phyloP scores from a whole-genome alignment of 2,113 vertebrate species.

The Trematomus loennbergii region DNA sequence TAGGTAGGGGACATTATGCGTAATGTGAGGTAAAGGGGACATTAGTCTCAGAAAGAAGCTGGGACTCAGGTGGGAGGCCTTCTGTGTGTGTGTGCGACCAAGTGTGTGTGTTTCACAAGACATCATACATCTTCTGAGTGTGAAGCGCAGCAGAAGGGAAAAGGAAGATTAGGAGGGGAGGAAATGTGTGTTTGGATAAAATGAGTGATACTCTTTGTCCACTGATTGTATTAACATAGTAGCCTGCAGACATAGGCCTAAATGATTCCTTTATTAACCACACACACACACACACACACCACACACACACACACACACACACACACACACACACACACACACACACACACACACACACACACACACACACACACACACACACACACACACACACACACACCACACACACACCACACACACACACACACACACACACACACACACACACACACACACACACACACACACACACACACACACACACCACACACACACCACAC shows the following conservation, averaged over 20 bases:
- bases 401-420: conserved; percentile 10
- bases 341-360: conserved; percentile 3
- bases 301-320: conserved; percentile 3
- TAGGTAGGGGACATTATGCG: conserved; percentile 64
- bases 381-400: not conserved
- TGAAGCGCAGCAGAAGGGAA: not conserved
- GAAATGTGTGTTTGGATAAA: conserved; percentile 60
- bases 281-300: conserved; percentile 15
- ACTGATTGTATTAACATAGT: conserved; percentile 74
- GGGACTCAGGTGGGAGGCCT: conserved; percentile 73
- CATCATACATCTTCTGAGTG: conserved; percentile 46
- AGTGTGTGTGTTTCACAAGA: conserved; percentile 5
- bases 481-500: conserved; percentile 13
- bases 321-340: not conserved
- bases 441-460: conserved; percentile 29
- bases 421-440: conserved; percentile 20
- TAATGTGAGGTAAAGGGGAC: conserved; percentile 68
- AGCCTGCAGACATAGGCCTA: conserved; percentile 64
- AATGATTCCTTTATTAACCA: conserved; percentile 48
- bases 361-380: not conserved
- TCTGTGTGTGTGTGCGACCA: conserved; percentile 27
- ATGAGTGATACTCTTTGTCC: conserved; percentile 60
- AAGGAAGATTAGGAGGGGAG: conserved; percentile 32
- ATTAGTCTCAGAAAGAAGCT: conserved; percentile 61
- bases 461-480: not conserved